Evolutionary conservation across 2,113 vertebrate genomes (phyloP), one percentile per base, ranked within the genome.

Genomic region (Ifrita kowaldi): DNA sequence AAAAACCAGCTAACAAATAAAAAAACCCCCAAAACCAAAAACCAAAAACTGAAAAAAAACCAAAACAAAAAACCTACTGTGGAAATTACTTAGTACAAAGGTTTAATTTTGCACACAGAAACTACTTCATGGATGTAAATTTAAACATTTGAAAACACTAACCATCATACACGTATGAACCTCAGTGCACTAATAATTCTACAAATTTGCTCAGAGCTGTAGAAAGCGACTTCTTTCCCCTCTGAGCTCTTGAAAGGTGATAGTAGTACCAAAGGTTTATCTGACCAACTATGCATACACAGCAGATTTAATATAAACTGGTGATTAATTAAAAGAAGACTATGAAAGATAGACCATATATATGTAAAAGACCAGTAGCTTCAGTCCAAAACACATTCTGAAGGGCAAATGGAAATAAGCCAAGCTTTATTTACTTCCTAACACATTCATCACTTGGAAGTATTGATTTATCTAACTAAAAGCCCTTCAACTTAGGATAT

Each of bases 341-440:
- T 78, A 13, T 49, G 22, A 32, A 69, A 85, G 26, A 16, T 15
- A 46, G 14, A 49, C 2, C 16, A 42, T 53, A 22, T 56, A 24
- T 24, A 52, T 35, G 10, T 14, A 42, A 47, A 77, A 47, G 8
- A 74, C 32, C 12, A 37, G 30, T 39, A 56, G 10, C 10, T 65
- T 78, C 41, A 78, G 26, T 41, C 87, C n/a, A 89, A 78, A 91
- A 68, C 2, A 3, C 46, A 24, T 62, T 81, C 69, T 82, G 47
- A 84, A 89, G 27, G 39, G 17, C 20, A 84, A 86, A 84, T 37
- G 47, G 35, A 69, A 70, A 71, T 67, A 92, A 88, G 4, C 3
- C 13, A 76, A 95, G 5, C 19, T 87, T 92, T 88, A 47, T 70
- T 90, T 92, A 68, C n/a, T 75, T 87, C 59, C 8, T 37, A 55